phyloP scores from a whole-genome alignment of 2,888 invertebrate species.

The Pasiphila rectangulata region DNA sequence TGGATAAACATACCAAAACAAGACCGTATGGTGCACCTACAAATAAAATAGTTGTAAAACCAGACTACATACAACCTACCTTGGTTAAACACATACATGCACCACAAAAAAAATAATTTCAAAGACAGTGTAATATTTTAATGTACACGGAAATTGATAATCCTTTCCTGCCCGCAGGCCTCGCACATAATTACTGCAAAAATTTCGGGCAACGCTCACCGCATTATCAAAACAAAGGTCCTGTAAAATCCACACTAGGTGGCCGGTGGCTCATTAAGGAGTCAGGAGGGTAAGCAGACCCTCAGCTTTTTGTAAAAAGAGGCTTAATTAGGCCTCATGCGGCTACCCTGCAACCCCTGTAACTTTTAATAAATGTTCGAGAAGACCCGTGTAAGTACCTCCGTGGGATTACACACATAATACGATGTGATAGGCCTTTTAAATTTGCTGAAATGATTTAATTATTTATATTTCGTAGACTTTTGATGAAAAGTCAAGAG shows the following conservation, averaged over 20 bases:
- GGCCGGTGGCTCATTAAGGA: slow-evolving; percentile 76
- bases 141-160: slow-evolving; percentile 17
- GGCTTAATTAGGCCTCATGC: slow-evolving; percentile 80
- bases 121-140: slow-evolving; percentile 8
- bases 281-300: slow-evolving; percentile 72
- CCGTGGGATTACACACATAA: slow-evolving; percentile 34
- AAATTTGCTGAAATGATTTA: background rate
- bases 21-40: too few relatives aligned
- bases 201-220: slow-evolving; percentile 46
- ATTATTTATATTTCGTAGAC: too few relatives aligned
- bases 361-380: slow-evolving; percentile 81
- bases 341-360: slow-evolving; percentile 76
- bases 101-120: too few relatives aligned
- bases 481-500: too few relatives aligned
- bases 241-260: slow-evolving; percentile 66
- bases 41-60: too few relatives aligned
- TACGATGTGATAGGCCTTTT: slow-evolving; percentile 27
- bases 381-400: slow-evolving; percentile 50
- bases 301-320: slow-evolving; percentile 76
- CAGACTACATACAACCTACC: too few relatives aligned
- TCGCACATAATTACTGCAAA: slow-evolving; percentile 50
- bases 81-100: too few relatives aligned
- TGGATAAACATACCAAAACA: too few relatives aligned
- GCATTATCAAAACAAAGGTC: slow-evolving; percentile 64
- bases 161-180: slow-evolving; percentile 22